A percentile compares a stretch with the other conserved stretches of the same genome.
phyloP scores from a whole-genome alignment of 1,140 invertebrate species.

The Ceratina japonica region DNA sequence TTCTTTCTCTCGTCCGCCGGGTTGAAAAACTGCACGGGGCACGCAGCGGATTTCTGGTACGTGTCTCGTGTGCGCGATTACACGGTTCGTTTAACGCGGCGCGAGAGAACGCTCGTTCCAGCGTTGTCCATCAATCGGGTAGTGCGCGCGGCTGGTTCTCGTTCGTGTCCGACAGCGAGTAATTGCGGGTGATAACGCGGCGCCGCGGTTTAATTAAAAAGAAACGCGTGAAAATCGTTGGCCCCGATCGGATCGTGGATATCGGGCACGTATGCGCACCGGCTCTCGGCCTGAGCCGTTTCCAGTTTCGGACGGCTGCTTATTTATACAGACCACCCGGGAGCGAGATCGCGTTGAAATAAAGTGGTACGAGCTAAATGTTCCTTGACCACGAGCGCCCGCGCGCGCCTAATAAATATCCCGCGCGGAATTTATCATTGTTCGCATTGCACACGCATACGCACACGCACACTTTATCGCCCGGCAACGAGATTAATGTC shows the following conservation, averaged over 20 bases:
- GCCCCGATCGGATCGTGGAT: slow-evolving; percentile 29
- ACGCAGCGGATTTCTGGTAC: slow-evolving; percentile 32
- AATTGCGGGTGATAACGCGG: slow-evolving; percentile 44
- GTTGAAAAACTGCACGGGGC: slow-evolving; percentile 30
- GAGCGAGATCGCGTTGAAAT: slow-evolving; percentile 52
- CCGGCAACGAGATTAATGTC: slow-evolving; percentile 32
- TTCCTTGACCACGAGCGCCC: slow-evolving; percentile 57
- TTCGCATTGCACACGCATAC: slow-evolving; percentile 37
- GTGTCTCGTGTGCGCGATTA: slow-evolving; percentile 45
- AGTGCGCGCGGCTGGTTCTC: neutral
- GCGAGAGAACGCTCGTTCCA: slow-evolving; percentile 31
- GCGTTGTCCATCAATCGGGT: slow-evolving; percentile 41
- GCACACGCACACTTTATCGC: slow-evolving; percentile 42
- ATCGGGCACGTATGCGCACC: slow-evolving; percentile 10
- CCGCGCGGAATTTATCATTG: slow-evolving; percentile 73
- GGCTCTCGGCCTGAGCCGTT: slow-evolving; percentile 46
- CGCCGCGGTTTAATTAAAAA: slow-evolving; percentile 32
- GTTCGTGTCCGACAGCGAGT: slow-evolving; percentile 7
- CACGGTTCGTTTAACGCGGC: slow-evolving; percentile 44
- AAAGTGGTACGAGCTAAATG: slow-evolving; percentile 73
- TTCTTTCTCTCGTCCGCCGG: too few relatives aligned
- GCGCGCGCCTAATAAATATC: slow-evolving; percentile 70
- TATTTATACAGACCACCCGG: slow-evolving; percentile 74
- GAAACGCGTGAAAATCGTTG: slow-evolving; percentile 32
- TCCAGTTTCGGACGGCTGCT: slow-evolving; percentile 66